Evolutionary conservation across 2,888 invertebrate species (phyloP).

Genomic region (Saturnia japonica): DNA sequence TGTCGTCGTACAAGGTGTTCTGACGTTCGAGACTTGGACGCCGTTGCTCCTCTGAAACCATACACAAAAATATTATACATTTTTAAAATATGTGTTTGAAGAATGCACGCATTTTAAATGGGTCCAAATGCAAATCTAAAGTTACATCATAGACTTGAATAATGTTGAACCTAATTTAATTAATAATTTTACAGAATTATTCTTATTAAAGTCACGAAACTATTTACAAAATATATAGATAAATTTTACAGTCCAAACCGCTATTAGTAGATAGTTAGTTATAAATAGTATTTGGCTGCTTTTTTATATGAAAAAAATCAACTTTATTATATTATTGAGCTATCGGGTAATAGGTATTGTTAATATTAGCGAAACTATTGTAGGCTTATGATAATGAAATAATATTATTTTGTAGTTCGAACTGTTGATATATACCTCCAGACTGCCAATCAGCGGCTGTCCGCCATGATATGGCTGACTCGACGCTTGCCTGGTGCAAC

Average conservation of each 20-base stretch:
- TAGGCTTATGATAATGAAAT: background rate
- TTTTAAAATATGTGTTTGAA: background rate
- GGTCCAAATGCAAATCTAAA: background rate
- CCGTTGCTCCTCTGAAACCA: constrained; percentile 74
- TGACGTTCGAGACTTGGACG: constrained; percentile 91
- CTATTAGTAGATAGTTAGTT: too few species aligned
- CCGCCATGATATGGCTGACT: constrained; percentile 76
- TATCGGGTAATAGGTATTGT: background rate
- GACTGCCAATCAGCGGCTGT: constrained; percentile 78
- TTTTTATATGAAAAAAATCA: background rate
- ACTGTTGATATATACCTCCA: constrained; percentile 48
- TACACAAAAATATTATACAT: background rate
- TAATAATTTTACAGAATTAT: background rate
- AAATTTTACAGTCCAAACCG: too few species aligned
- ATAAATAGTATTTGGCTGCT: too few species aligned
- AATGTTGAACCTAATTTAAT: background rate
- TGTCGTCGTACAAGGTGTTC: constrained; percentile 89
- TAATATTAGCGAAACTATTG: background rate
- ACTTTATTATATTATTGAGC: background rate
- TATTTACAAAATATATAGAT: too few species aligned
- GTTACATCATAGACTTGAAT: background rate
- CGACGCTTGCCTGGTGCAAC: constrained; percentile 73
- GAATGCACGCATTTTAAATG: background rate
- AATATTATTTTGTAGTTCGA: background rate
- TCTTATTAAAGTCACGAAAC: background rate